Base-by-base conservation (phyloP, 1,140 invertebrate genomes). In the Heliconius eleuchia region DNA sequence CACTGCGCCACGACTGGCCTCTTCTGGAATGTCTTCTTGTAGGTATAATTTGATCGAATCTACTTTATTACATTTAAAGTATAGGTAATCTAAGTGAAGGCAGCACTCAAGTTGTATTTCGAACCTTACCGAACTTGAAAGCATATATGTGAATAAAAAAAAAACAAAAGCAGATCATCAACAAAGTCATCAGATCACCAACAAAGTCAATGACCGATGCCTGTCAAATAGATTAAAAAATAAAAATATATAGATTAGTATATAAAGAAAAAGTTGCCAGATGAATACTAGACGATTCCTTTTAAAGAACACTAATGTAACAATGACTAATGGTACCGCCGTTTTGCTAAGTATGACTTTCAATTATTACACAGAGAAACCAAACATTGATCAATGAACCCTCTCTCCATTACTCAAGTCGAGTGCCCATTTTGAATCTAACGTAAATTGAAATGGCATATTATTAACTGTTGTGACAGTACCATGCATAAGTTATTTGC, bases 311-410 rank as follows among this genome's bases (percentile, higher is more conserved):
- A 19, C 27, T 52, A 74, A 75, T 75, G 39, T 66, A 60, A 39
- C 19, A 3, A 60, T 42, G 55, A 75, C n/a, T 74, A 55, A 75
- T 37, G 7, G 34, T 42, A 23, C 57, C 39, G 55, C n/a, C 34
- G 55, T 60, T 37, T 74, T 74, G 74, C 55, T 66, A 66, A 75
- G 74, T 60, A 74, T 74, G 23, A 74, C 73, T 74, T 52, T 74
- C 46, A 74, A 74, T 66, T 39, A 37, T 75, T 42, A 66, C 60
- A 66, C 60, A 23, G 55, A 66, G 74, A 75, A 75, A 75, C 74
- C 34, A 66, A 42, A 66, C 60, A 66, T 75, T 75, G 55, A 60
- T 66, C 55, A 74, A 42, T 75, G 37, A 75, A 66, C 55, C 55
- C 74, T 42, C 60, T 66, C 73, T 75, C 52, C 74, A 39, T 75